phyloP scores from a whole-genome alignment of 2,113 vertebrate genomes.

The Ranitomeya variabilis region DNA sequence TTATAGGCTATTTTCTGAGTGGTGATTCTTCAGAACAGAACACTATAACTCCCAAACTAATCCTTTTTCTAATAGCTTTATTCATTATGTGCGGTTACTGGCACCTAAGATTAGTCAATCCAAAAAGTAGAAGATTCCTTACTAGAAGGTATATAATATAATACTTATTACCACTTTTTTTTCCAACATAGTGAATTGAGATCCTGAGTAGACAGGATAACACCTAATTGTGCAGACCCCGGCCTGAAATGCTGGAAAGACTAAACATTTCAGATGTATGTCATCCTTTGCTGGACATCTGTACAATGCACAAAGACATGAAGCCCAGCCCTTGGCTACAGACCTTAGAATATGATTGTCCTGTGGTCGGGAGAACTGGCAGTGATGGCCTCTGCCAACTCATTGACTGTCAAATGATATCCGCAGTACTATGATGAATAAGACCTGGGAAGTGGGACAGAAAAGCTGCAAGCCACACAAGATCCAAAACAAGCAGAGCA shows the following conservation, averaged over 20 bases:
- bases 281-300: slow-evolving; percentile 10
- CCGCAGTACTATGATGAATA: slow-evolving; percentile 42
- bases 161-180: slow-evolving; percentile 21
- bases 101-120: background rate
- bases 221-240: slow-evolving; percentile 9
- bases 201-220: slow-evolving; percentile 18
- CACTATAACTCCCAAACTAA: background rate
- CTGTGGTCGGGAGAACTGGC: slow-evolving; percentile 48
- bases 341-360: background rate
- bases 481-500: slow-evolving; percentile 50
- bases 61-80: slow-evolving; percentile 2
- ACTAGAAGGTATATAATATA: background rate
- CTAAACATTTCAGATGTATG: slow-evolving; percentile 17
- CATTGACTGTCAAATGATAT: slow-evolving; percentile 45
- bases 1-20: no score
- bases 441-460: slow-evolving; percentile 35
- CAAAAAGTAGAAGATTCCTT: background rate
- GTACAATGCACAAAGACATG: slow-evolving; percentile 3
- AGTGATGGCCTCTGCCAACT: background rate
- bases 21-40: background rate
- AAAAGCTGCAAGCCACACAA: slow-evolving; percentile 19
- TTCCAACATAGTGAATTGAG: slow-evolving; percentile 15
- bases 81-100: background rate
- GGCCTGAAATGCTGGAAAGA: slow-evolving; percentile 1
- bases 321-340: background rate